phyloP scores from a whole-genome alignment of 2,888 invertebrate genomes.

The Drosophila mimetica region DNA sequence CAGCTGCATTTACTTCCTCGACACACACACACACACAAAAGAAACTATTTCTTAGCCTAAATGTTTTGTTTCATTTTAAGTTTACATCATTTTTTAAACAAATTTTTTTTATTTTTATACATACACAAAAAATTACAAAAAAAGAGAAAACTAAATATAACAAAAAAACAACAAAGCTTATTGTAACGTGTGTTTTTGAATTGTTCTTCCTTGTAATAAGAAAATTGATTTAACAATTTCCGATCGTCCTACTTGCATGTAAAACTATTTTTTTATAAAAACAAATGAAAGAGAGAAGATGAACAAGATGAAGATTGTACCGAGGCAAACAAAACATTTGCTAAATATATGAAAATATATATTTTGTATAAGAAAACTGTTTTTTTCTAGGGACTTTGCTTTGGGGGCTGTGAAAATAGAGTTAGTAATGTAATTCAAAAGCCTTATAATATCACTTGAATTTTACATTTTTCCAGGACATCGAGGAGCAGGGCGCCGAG shows the following conservation, averaged over 20 bases:
- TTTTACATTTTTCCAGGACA: constrained; percentile 76
- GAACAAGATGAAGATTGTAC: constrained; percentile 37
- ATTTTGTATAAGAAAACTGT: constrained; percentile 61
- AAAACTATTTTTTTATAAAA: constrained; percentile 57
- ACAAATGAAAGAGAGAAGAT: constrained; percentile 5
- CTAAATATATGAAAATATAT: constrained; percentile 65
- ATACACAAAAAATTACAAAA: constrained; percentile 49
- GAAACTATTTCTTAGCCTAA: constrained; percentile 41
- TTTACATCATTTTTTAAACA: constrained; percentile 55
- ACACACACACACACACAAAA: constrained; percentile 20
- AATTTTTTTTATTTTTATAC: constrained; percentile 72
- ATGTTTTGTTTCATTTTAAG: constrained; percentile 64
- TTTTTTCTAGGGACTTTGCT: neutral
- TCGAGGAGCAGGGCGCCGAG: constrained; percentile 81
- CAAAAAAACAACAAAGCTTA: constrained; percentile 12
- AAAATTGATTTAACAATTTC: constrained; percentile 39
- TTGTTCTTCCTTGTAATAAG: constrained; percentile 31
- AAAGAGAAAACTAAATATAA: constrained; percentile 22
- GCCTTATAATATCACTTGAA: too few species aligned
- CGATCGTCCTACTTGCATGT: constrained; percentile 53
- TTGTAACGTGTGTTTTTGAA: constrained; percentile 24
- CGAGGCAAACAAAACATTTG: constrained; percentile 48
- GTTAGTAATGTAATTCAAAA: too few species aligned
- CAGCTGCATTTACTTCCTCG: constrained; percentile 49
- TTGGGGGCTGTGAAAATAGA: neutral